phyloP scores from a whole-genome alignment of 2,113 vertebrate genomes.

The Corydoras sp. region DNA sequence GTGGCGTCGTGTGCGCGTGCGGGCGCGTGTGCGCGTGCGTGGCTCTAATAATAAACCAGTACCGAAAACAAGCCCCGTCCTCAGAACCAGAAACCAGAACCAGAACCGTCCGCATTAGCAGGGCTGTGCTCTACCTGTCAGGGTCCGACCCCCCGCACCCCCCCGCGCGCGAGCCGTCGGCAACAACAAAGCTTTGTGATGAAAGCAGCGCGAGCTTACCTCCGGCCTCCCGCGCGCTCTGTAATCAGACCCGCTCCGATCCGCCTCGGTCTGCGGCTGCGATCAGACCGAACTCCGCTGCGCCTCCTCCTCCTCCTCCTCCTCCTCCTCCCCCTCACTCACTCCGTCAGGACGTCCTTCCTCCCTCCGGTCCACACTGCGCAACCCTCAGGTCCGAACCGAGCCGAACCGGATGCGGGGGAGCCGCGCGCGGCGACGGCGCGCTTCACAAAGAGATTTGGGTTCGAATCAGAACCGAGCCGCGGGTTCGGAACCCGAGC shows the following conservation, averaged over 20 bases:
- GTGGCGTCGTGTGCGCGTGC: too few species aligned
- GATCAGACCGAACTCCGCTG: neutral
- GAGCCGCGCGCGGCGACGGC: neutral
- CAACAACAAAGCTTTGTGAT: neutral
- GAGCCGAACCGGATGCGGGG: neutral
- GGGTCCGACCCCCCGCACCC: too few species aligned
- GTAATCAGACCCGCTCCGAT: neutral
- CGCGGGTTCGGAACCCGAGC: neutral
- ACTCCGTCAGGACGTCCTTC: neutral
- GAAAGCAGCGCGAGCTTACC: neutral
- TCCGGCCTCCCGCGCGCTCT: neutral
- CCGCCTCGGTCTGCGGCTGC: neutral
- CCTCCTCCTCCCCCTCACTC: neutral
- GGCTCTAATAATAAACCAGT: too few species aligned
- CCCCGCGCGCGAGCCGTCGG: too few species aligned
- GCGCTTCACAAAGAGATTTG: neutral
- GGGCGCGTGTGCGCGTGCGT: too few species aligned
- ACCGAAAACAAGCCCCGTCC: too few species aligned
- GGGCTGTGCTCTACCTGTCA: too few species aligned
- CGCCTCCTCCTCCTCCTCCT: too few species aligned
- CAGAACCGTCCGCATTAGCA: too few species aligned
- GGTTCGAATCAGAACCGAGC: neutral
- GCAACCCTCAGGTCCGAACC: neutral
- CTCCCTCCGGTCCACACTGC: neutral
- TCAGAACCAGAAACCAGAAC: too few species aligned